A percentile compares a stretch with the other conserved stretches of the same genome.
phyloP scores from a whole-genome alignment of 2,113 vertebrate genomes.

The Sinocyclocheilus grahami region DNA sequence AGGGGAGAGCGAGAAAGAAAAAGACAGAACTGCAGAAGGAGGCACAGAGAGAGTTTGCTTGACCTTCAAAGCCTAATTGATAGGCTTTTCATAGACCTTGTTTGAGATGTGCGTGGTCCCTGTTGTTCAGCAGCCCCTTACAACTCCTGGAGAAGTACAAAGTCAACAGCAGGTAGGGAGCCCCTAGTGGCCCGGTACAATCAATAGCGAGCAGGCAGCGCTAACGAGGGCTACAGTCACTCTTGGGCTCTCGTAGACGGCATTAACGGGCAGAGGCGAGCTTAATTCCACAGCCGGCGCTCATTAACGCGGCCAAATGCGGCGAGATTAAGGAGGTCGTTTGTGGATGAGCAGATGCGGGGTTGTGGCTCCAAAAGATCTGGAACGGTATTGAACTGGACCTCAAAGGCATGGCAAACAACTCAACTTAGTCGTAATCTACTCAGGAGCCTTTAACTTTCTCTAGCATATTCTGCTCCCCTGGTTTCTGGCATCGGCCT shows the following conservation, averaged over 20 bases:
- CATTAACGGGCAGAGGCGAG: slow-evolving; percentile 62
- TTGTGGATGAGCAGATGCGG: slow-evolving; percentile 48
- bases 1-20: slow-evolving; percentile 56
- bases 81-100: slow-evolving; percentile 80
- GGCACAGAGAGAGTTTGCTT: slow-evolving; percentile 67
- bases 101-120: slow-evolving; percentile 74
- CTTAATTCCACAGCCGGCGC: slow-evolving; percentile 68
- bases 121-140: slow-evolving; percentile 76
- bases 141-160: slow-evolving; percentile 77
- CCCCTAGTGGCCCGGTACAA: slow-evolving; percentile 64
- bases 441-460: slow-evolving; percentile 29
- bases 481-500: background rate
- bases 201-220: slow-evolving; percentile 67
- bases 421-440: background rate
- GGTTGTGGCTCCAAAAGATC: background rate
- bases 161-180: slow-evolving; percentile 80
- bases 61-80: slow-evolving; percentile 94
- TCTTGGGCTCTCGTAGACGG: slow-evolving; percentile 65
- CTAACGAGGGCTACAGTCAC: slow-evolving; percentile 74
- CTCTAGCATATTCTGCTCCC: background rate
- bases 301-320: slow-evolving; percentile 73
- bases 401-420: slow-evolving; percentile 56
- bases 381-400: slow-evolving; percentile 43
- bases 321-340: slow-evolving; percentile 54
- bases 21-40: slow-evolving; percentile 59